Evolutionary conservation across 2,888 invertebrate genomes (phyloP).

Genomic region (Parelbella ahira): DNA sequence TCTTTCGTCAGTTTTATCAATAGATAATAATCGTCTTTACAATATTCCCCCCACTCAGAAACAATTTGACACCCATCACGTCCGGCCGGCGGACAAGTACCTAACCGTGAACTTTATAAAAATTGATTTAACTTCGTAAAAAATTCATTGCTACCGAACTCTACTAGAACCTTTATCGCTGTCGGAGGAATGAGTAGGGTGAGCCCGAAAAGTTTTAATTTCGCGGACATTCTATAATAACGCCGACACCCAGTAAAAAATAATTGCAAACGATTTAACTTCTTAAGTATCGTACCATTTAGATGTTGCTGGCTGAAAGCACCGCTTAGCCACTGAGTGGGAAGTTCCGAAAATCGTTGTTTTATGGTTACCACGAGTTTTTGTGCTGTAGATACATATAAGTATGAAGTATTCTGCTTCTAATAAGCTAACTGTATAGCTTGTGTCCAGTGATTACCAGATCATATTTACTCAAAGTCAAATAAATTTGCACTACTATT

Average conservation of each 20-base stretch:
- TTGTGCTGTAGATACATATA: too few relatives aligned
- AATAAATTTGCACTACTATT: too few relatives aligned
- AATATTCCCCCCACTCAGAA: conserved; percentile 1
- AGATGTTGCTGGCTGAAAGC: conserved; percentile 8
- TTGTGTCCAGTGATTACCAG: too few relatives aligned
- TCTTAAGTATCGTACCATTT: conserved; percentile 27
- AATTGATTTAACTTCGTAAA: conserved; percentile 24
- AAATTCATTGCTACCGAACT: conserved; percentile 24
- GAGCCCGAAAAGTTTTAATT: conserved; percentile 22
- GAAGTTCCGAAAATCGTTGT: neutral
- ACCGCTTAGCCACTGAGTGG: conserved; percentile 7
- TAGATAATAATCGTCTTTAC: too few relatives aligned
- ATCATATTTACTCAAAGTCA: too few relatives aligned
- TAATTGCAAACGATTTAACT: conserved; percentile 30
- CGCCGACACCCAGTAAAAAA: conserved; percentile 31
- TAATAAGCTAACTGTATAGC: too few relatives aligned
- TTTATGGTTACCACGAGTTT: too few relatives aligned
- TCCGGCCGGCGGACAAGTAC: conserved; percentile 5
- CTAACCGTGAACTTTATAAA: conserved; percentile 17
- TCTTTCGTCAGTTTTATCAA: too few relatives aligned
- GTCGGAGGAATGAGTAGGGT: conserved; percentile 13
- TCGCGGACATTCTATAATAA: conserved; percentile 20
- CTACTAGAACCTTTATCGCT: conserved; percentile 13
- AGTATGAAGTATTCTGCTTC: too few relatives aligned
- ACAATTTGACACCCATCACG: conserved; percentile 14